Evolutionary conservation across 2,113 vertebrate genomes (phyloP).

Genomic region (Aspidoscelis tigris): DNA sequence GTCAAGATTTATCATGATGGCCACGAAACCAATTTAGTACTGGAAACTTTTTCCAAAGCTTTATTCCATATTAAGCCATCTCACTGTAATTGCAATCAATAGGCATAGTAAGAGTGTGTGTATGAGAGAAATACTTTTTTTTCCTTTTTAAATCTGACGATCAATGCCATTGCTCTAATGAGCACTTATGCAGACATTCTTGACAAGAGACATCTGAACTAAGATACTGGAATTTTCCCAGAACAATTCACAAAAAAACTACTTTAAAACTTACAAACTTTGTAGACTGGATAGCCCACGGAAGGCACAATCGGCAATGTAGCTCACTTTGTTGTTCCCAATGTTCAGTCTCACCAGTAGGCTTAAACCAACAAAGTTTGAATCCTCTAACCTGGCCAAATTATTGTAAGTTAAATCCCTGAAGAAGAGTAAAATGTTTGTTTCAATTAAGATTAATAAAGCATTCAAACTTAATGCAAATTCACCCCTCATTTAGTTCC

Average conservation of each 20-base stretch:
- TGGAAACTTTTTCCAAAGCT: background rate
- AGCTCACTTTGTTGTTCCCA: slow-evolving; percentile 92
- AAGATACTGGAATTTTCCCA: too few species aligned
- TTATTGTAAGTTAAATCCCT: slow-evolving; percentile 93
- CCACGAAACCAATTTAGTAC: background rate
- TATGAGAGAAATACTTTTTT: too few species aligned
- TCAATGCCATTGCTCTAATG: too few species aligned
- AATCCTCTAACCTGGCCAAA: slow-evolving; percentile 90
- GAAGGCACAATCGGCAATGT: slow-evolving; percentile 95
- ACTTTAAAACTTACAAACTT: slow-evolving; percentile 77
- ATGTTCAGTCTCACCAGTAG: slow-evolving; percentile 86
- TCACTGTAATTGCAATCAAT: background rate
- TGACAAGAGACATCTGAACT: too few species aligned
- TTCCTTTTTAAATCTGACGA: too few species aligned
- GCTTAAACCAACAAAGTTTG: slow-evolving; percentile 90
- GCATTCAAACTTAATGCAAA: background rate
- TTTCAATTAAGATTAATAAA: slow-evolving; percentile 4
- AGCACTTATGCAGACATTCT: too few species aligned
- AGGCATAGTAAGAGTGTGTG: too few species aligned
- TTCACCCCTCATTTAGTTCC: background rate
- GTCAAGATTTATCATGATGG: background rate
- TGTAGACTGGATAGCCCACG: slow-evolving; percentile 89
- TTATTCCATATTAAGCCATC: background rate
- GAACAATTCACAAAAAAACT: too few species aligned
- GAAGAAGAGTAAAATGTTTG: slow-evolving; percentile 22